phyloP scores from a whole-genome alignment of 2,888 invertebrate species.

The Latheticus oryzae region DNA sequence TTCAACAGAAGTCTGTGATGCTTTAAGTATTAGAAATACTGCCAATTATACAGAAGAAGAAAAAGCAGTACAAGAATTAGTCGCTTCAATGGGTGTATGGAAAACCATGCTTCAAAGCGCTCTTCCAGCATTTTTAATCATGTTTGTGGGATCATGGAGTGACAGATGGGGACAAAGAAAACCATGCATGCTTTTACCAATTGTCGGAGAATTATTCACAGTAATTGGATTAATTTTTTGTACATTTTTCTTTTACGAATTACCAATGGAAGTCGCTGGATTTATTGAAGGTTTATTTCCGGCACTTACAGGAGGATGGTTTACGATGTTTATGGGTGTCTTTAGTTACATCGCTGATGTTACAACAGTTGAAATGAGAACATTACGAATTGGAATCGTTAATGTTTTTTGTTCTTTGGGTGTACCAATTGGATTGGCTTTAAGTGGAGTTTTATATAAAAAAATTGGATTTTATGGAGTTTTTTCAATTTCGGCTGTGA shows the following conservation, averaged over 20 bases:
- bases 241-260: constrained; percentile 81
- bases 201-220: constrained; percentile 83
- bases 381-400: constrained; percentile 86
- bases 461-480: constrained; percentile 86
- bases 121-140: constrained; percentile 82
- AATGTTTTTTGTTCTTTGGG: constrained; percentile 91
- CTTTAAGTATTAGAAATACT: constrained; percentile 79
- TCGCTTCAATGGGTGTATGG: constrained; percentile 87
- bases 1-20: constrained; percentile 79
- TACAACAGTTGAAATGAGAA: constrained; percentile 84
- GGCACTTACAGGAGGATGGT: constrained; percentile 86
- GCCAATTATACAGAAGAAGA: constrained; percentile 74
- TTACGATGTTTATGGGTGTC: constrained; percentile 90
- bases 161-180: constrained; percentile 77
- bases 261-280: constrained; percentile 85
- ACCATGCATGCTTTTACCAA: constrained; percentile 86
- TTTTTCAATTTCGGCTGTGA: constrained; percentile 79
- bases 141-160: constrained; percentile 86
- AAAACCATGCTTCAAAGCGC: constrained; percentile 87
- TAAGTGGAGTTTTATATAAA: constrained; percentile 83
- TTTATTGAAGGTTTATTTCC: constrained; percentile 85
- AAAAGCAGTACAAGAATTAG: constrained; percentile 75
- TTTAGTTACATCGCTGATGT: constrained; percentile 91
- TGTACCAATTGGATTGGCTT: constrained; percentile 88
- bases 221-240: constrained; percentile 82